A percentile compares a stretch with the other conserved stretches of the same genome.
phyloP scores from a whole-genome alignment of 1,140 invertebrate genomes.

The Babylonia areolata region DNA sequence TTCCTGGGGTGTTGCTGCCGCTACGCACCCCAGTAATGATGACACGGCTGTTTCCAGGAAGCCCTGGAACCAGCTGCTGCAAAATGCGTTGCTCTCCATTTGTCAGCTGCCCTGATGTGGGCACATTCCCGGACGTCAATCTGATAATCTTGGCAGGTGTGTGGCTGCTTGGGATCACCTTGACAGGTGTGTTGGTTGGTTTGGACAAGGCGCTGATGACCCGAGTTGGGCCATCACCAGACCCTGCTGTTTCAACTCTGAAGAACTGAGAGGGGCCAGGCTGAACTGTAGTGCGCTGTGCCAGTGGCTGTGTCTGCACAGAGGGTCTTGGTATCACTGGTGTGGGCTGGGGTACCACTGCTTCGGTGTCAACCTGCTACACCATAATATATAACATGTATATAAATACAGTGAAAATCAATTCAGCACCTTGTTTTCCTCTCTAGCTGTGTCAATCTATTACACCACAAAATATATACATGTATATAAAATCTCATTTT shows the following conservation, averaged over 20 bases:
- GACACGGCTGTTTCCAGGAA: neutral
- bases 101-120: neutral
- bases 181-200: neutral
- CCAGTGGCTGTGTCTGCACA: neutral
- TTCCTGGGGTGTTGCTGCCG: neutral
- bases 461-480: too few species aligned
- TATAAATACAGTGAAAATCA: too few species aligned
- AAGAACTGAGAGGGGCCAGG: neutral
- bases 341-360: too few species aligned
- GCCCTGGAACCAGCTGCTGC: neutral
- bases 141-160: neutral
- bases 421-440: too few species aligned
- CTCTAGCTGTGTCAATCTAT: too few species aligned
- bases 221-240: neutral
- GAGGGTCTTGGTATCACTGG: too few species aligned
- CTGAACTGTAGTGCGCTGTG: neutral
- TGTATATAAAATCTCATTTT: too few species aligned
- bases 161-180: slow-evolving; percentile 6
- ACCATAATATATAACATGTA: too few species aligned
- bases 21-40: slow-evolving; percentile 9
- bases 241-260: neutral
- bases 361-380: too few species aligned
- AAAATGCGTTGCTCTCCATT: neutral
- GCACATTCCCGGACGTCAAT: neutral
- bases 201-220: neutral